These are phyloP conservation scores for Manis javanica DNA, from an alignment of 2,797 vertebrate species.

Conservation along the genomic window DNA sequence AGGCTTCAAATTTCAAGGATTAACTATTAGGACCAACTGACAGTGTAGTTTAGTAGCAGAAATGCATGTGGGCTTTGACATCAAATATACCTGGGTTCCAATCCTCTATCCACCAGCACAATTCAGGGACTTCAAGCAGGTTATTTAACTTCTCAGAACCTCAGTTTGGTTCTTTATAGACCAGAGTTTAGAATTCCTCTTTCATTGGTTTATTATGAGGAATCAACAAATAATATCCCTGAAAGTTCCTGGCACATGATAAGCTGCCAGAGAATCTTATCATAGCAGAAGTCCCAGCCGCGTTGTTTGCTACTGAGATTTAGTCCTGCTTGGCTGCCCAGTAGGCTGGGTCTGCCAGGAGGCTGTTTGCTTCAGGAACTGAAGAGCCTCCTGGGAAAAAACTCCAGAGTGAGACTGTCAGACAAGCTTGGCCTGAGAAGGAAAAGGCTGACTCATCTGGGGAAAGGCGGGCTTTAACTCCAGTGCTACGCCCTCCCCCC, in stretches of 20 bases:
- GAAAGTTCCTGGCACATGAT: not conserved
- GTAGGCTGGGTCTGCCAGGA: conserved; percentile 59
- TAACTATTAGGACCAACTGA: not conserved
- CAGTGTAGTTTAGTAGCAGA: not conserved
- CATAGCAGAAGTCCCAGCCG: conserved; percentile 34
- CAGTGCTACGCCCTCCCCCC: not conserved
- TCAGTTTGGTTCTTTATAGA: conserved; percentile 24
- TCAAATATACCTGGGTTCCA: not conserved
- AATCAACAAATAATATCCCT: conserved; percentile 44
- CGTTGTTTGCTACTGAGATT: conserved; percentile 40
- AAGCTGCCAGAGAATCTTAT: conserved; percentile 43
- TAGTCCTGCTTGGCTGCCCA: conserved; percentile 59
- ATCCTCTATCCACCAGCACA: not conserved
- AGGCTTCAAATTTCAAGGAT: not conserved
- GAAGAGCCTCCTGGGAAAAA: conserved; percentile 64
- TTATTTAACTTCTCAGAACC: not conserved
- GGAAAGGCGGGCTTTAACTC: not conserved
- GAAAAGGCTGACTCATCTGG: conserved; percentile 33
- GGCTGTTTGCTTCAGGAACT: conserved; percentile 60
- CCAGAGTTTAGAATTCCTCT: not conserved
- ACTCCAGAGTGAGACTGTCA: conserved; percentile 52
- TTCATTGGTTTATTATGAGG: conserved; percentile 27
- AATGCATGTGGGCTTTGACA: not conserved
- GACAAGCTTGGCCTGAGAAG: conserved; percentile 43
- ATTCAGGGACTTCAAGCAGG: not conserved